Evolutionary conservation across 2,113 vertebrate species (phyloP).

Genomic region (Mustela nigripes): DNA sequence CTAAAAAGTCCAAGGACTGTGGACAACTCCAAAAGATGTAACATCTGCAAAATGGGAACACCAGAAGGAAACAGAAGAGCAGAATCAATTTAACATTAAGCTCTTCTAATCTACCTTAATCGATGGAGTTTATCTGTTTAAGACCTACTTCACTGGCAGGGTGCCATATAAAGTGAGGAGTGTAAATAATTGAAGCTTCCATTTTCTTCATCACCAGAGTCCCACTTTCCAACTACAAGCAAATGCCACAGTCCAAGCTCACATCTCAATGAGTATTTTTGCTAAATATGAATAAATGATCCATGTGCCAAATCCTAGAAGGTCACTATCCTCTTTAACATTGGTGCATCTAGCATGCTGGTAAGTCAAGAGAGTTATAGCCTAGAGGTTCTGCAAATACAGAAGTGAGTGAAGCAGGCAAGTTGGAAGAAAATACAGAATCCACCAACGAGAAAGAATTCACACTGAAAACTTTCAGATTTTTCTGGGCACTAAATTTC

Average conservation of each 20-base stretch:
- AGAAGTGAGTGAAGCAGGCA: background rate
- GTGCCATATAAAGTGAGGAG: background rate
- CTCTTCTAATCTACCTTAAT: background rate
- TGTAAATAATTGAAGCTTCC: background rate
- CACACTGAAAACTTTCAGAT: background rate
- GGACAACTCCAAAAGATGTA: background rate
- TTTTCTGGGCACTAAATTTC: background rate
- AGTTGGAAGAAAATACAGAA: slow-evolving; percentile 1
- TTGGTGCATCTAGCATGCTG: background rate
- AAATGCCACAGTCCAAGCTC: background rate
- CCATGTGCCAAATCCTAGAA: background rate
- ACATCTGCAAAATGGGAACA: too few species aligned
- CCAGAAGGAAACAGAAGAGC: background rate
- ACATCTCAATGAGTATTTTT: background rate
- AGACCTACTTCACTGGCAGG: background rate
- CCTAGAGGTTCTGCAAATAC: background rate
- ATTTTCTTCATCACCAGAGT: background rate
- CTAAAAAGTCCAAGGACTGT: background rate
- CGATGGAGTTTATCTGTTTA: background rate
- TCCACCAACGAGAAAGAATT: background rate
- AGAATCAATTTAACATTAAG: background rate
- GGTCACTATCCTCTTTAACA: background rate
- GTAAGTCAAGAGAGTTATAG: background rate
- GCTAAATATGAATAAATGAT: background rate
- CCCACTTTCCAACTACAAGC: background rate